Percentiles rank a stretch among this genome's conserved stretches.
These are phyloP conservation scores for Forbesichthys papilliferus DNA, from an alignment of 2,113 vertebrate genomes.

Conservation along the genomic window DNA sequence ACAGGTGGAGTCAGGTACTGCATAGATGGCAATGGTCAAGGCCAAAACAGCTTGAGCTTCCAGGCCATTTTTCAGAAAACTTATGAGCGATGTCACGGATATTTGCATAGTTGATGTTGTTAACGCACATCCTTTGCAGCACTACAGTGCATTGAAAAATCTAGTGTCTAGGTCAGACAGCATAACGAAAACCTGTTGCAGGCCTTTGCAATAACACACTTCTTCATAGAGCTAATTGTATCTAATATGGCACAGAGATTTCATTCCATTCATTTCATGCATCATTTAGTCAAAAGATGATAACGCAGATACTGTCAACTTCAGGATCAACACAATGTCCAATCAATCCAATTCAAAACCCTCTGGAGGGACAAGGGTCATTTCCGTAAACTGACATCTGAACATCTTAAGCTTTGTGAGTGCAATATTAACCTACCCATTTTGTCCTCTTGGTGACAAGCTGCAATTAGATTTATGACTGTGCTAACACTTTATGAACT, in stretches of 20 bases:
- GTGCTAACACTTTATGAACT: slow-evolving; percentile 42
- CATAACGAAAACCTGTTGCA: slow-evolving; percentile 11
- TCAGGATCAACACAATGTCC: slow-evolving; percentile 42
- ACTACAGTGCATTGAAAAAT: slow-evolving; percentile 17
- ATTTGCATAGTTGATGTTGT: neutral
- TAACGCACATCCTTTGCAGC: slow-evolving; percentile 25
- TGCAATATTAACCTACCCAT: slow-evolving; percentile 31
- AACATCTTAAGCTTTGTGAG: slow-evolving; percentile 6
- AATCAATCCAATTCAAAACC: slow-evolving; percentile 50
- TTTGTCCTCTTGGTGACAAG: slow-evolving; percentile 26
- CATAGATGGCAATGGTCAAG: too few relatives aligned
- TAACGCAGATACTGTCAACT: slow-evolving; percentile 29
- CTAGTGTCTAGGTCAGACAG: slow-evolving; percentile 9
- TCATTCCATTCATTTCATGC: slow-evolving; percentile 40
- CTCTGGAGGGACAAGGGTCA: slow-evolving; percentile 13
- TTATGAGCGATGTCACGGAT: too few relatives aligned
- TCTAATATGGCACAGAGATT: slow-evolving; percentile 34
- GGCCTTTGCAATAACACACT: slow-evolving; percentile 33
- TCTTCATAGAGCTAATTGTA: slow-evolving; percentile 30
- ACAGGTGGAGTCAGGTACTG: too few relatives aligned
- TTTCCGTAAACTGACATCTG: slow-evolving; percentile 29
- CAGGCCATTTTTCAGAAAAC: too few relatives aligned
- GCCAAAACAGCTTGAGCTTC: too few relatives aligned
- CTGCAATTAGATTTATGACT: slow-evolving; percentile 15
- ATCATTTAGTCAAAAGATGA: slow-evolving; percentile 41